Evolutionary conservation across 2,888 invertebrate genomes (phyloP).

Genomic region (Dicyrtomina minuta): DNA sequence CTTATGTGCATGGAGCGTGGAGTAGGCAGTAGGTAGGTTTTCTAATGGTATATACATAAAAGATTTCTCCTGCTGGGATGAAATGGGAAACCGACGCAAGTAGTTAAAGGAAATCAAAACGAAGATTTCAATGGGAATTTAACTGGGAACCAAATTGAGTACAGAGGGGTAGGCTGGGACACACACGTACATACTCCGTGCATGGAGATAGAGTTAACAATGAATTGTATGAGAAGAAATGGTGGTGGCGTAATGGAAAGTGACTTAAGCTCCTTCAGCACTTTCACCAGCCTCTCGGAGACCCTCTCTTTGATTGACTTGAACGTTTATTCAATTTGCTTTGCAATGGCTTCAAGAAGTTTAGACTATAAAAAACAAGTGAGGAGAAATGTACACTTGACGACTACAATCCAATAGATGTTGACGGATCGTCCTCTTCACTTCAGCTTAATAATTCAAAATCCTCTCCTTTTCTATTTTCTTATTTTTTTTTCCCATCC

Average conservation of each 20-base stretch:
- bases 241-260: constrained; percentile 14
- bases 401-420: constrained; percentile 35
- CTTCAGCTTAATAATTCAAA: constrained; percentile 22
- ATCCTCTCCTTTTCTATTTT: neutral
- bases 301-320: constrained; percentile 36
- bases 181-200: neutral
- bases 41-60: too few species aligned
- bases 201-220: neutral
- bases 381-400: constrained; percentile 17
- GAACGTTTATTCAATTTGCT: constrained; percentile 41
- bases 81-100: too few species aligned
- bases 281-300: neutral
- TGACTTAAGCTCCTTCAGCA: constrained; percentile 19
- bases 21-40: too few species aligned
- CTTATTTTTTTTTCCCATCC: neutral
- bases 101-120: too few species aligned
- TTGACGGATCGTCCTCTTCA: constrained; percentile 33
- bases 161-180: neutral
- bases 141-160: too few species aligned
- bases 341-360: constrained; percentile 13
- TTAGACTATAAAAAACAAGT: constrained; percentile 17
- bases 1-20: too few species aligned
- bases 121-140: too few species aligned
- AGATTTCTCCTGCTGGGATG: too few species aligned
- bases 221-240: neutral